Percentiles rank a stretch among this genome's conserved stretches.
phyloP scores from a whole-genome alignment of 1,140 invertebrate species.

The Chrysoperla carnea region DNA sequence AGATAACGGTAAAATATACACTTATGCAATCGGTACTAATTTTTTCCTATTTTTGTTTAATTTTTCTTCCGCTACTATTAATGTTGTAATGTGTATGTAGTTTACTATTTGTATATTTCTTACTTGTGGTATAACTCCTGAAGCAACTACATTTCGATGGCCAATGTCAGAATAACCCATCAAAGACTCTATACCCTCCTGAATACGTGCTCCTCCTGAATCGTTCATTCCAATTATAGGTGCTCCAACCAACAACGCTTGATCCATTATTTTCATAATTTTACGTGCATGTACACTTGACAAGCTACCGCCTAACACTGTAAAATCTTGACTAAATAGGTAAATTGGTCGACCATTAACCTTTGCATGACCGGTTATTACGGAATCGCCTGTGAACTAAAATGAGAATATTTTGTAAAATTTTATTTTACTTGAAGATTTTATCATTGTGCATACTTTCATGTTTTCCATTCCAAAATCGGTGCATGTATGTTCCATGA shows the following conservation, averaged over 20 bases:
- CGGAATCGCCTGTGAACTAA: conserved; percentile 49
- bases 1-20: too few relatives aligned
- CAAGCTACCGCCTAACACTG: conserved; percentile 54
- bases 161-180: conserved; percentile 62
- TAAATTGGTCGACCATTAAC: conserved; percentile 47
- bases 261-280: conserved; percentile 57
- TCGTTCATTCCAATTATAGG: conserved; percentile 58
- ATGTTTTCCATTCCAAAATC: conserved; percentile 57
- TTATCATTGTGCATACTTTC: conserved; percentile 28
- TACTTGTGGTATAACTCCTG: conserved; percentile 45
- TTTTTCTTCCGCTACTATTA: too few relatives aligned
- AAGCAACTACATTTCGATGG: conserved; percentile 47
- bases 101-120: too few relatives aligned
- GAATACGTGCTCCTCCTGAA: conserved; percentile 53
- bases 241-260: conserved; percentile 47
- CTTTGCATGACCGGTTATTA: conserved; percentile 50
- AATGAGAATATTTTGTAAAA: too few relatives aligned
- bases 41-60: too few relatives aligned
- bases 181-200: conserved; percentile 55
- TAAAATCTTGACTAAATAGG: conserved; percentile 58
- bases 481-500: conserved; percentile 49
- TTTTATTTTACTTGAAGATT: too few relatives aligned
- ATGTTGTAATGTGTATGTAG: too few relatives aligned
- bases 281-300: conserved; percentile 52
- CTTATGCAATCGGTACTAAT: too few relatives aligned